Base-by-base conservation (phyloP, 2,797 vertebrate genomes). In the Anas acuta region DNA sequence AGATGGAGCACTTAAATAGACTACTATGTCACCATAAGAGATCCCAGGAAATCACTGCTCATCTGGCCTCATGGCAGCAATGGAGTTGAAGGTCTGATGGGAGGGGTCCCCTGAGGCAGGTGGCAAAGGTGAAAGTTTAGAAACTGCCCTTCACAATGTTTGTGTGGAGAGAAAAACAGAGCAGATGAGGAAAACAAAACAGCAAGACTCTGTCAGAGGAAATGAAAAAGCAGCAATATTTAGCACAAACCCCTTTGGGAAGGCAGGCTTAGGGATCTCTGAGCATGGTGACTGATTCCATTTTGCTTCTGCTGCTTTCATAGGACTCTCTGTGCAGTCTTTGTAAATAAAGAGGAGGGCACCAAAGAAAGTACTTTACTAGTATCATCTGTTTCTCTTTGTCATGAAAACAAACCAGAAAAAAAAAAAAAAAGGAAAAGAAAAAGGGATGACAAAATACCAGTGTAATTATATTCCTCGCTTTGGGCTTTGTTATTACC, bases 221-320 rank as follows among this genome's bases (percentile, higher is more conserved):
- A 89, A 71, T 14, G 9, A 67, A 89, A 71, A 89, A 89, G 47
- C 51, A 67, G 39, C 60, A 61, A 67, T 90, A 66, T 93, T 94
- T 66, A 78, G 17, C 53, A 76, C 1, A 4, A 86, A 61, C 2
- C 3, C n/a, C 66, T 84, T 70, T 60, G 39, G 67, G 64, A 86
- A 84, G 32, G 53, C 39, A 88, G 41, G 39, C 23, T 79, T 53
- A 12, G 28, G 22, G 22, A 88, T 79, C 64, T 88, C 74, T 84
- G 53, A 91, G 54, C 53, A 33, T 23, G 10, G 56, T 66, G 70
- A 81, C 33, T 77, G 69, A 66, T 81, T 81, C 62, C 64, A 25
- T 62, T 82, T 88, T 95, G 51, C 22, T 95, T 47, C 82, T 92
- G 35, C 79, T 74, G 26, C 43, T 87, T 89, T 80, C 26, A 30